Percentiles rank a stretch among this genome's conserved stretches.
phyloP scores from a whole-genome alignment of 2,113 vertebrate species.

The Lamprologus callipterus region DNA sequence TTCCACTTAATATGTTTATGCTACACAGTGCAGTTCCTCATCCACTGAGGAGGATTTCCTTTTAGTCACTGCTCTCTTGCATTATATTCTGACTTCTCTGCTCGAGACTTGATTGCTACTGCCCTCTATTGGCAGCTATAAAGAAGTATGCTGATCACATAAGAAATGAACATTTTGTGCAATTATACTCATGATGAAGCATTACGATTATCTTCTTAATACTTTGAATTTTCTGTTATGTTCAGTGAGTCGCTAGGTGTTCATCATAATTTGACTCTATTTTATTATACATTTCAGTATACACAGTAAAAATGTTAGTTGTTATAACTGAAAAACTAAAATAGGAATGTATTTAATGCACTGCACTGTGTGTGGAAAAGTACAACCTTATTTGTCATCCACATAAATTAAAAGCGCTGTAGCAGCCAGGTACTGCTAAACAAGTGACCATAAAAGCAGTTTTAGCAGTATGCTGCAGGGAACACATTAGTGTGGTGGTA shows the following conservation, averaged over 20 bases:
- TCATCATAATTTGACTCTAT: background rate
- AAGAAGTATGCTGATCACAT: background rate
- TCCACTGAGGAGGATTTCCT: background rate
- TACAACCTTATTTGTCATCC: background rate
- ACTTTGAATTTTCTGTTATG: background rate
- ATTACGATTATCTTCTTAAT: background rate
- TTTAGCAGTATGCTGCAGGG: background rate
- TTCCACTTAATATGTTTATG: background rate
- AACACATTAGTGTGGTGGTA: background rate
- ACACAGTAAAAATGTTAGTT: background rate
- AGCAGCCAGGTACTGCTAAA: background rate
- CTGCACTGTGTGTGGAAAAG: background rate
- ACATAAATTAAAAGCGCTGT: background rate
- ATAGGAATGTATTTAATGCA: background rate
- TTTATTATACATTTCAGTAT: background rate
- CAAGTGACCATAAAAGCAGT: background rate
- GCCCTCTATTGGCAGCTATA: slow-evolving; percentile 25
- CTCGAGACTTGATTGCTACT: slow-evolving; percentile 1
- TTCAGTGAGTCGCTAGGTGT: background rate
- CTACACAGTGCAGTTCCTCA: background rate
- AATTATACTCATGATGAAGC: background rate
- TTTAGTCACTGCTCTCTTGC: background rate
- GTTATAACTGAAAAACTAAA: background rate
- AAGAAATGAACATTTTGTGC: background rate
- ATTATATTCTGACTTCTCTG: background rate